Evolutionary conservation across 2,888 invertebrate species (phyloP).

Genomic region (Miltochrista miniata): DNA sequence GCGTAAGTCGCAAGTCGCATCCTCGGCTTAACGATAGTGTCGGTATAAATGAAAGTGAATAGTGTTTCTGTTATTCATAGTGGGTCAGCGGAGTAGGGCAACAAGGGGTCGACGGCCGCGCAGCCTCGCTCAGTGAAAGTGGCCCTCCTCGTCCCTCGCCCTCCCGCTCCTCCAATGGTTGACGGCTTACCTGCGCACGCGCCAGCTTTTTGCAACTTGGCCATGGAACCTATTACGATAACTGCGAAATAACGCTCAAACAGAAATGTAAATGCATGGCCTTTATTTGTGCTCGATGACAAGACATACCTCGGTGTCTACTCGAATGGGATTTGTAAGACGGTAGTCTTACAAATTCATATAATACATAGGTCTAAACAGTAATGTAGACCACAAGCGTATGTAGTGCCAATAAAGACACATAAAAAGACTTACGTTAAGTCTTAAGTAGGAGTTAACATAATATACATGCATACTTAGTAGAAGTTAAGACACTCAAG

Average conservation of each 20-base stretch:
- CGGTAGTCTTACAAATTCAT: too few relatives aligned
- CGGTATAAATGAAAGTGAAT: slow-evolving; percentile 78
- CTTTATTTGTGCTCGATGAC: slow-evolving; percentile 67
- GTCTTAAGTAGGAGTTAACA: too few relatives aligned
- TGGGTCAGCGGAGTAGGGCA: slow-evolving; percentile 82
- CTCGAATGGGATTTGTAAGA: slow-evolving; percentile 29
- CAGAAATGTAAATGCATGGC: slow-evolving; percentile 75
- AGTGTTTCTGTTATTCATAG: slow-evolving; percentile 74
- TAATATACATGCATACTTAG: too few relatives aligned
- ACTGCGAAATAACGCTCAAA: slow-evolving; percentile 73
- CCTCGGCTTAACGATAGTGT: slow-evolving; percentile 73
- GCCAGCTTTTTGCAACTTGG: slow-evolving; percentile 81
- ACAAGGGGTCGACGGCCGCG: slow-evolving; percentile 79
- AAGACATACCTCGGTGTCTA: slow-evolving; percentile 39
- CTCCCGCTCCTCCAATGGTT: slow-evolving; percentile 54
- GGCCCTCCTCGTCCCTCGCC: slow-evolving; percentile 64
- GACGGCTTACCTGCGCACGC: slow-evolving; percentile 73
- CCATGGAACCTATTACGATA: slow-evolving; percentile 81
- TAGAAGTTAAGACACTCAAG: too few relatives aligned
- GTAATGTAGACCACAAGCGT: too few relatives aligned
- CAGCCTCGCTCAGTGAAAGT: slow-evolving; percentile 82
- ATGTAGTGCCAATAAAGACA: too few relatives aligned
- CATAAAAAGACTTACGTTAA: background rate
- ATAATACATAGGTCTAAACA: too few relatives aligned
- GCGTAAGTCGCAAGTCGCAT: slow-evolving; percentile 69